phyloP scores from a whole-genome alignment of 1,140 invertebrate genomes.

The Cryptotermes secundus region DNA sequence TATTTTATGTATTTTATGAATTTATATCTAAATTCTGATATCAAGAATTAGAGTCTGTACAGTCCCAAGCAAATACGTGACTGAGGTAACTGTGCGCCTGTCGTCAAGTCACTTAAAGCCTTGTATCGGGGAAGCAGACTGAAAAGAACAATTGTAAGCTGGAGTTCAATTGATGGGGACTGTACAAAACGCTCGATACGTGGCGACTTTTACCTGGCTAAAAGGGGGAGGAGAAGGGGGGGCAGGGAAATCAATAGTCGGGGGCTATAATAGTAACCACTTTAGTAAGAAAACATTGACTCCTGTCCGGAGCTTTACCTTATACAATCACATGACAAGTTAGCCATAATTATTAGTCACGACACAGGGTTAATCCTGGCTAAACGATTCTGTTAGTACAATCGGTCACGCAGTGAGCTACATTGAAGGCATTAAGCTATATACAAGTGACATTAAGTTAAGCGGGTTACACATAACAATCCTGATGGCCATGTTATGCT shows the following conservation, averaged over 20 bases:
- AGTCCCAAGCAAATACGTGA: no score
- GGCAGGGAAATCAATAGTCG: not conserved
- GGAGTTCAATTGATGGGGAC: not conserved
- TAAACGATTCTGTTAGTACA: not conserved
- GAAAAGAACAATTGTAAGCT: not conserved
- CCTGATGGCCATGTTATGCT: no score
- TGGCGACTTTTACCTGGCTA: no score
- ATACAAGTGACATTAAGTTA: not conserved
- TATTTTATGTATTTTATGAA: no score
- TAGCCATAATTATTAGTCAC: not conserved
- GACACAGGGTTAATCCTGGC: not conserved
- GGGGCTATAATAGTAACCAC: not conserved
- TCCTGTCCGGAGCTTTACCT: not conserved
- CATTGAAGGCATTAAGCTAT: not conserved
- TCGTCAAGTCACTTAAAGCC: no score
- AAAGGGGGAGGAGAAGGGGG: not conserved
- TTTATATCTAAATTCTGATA: no score
- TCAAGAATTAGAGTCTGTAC: no score
- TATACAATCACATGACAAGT: conserved; percentile 6
- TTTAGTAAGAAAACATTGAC: conserved; percentile 20
- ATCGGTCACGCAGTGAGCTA: not conserved
- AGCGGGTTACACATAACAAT: no score
- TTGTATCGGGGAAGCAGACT: not conserved
- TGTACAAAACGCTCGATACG: not conserved
- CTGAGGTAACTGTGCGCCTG: no score